Conservation (phyloP, 2,888 invertebrate genomes). For the Stenchaetothrips biformis region DNA sequence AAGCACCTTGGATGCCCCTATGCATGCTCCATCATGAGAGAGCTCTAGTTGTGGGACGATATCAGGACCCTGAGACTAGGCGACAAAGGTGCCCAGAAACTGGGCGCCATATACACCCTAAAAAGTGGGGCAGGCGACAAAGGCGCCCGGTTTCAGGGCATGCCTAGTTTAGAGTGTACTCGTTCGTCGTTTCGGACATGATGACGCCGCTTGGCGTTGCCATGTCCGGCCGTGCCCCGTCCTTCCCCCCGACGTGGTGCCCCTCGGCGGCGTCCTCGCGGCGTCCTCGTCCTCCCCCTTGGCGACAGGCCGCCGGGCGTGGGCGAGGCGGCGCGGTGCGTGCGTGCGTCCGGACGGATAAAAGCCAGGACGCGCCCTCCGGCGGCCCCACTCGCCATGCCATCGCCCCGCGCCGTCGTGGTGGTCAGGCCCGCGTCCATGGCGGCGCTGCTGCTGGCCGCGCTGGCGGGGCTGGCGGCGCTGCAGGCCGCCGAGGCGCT, state of each 20-base stretch:
- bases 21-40: no score
- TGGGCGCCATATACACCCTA: no score
- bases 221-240: not conserved
- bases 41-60: no score
- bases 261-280: not conserved
- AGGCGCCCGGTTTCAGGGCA: no score
- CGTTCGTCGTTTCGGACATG: no score
- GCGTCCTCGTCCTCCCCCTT: not conserved
- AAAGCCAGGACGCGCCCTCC: not conserved
- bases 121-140: no score
- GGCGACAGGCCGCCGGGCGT: not conserved
- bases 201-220: not conserved
- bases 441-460: not conserved
- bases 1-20: no score
- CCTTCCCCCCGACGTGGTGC: not conserved
- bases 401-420: not conserved
- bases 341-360: conserved; percentile 1
- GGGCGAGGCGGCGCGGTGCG: conserved; percentile 30
- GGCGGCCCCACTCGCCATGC: conserved; percentile 4
- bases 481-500: no score
- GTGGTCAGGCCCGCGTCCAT: not conserved
- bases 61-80: no score
- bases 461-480: not conserved
- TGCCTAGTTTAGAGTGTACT: no score
- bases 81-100: no score